A percentile compares a stretch with the other conserved stretches of the same genome.
phyloP scores from a whole-genome alignment of 2,888 invertebrate genomes.

The Hemaris fuciformis region DNA sequence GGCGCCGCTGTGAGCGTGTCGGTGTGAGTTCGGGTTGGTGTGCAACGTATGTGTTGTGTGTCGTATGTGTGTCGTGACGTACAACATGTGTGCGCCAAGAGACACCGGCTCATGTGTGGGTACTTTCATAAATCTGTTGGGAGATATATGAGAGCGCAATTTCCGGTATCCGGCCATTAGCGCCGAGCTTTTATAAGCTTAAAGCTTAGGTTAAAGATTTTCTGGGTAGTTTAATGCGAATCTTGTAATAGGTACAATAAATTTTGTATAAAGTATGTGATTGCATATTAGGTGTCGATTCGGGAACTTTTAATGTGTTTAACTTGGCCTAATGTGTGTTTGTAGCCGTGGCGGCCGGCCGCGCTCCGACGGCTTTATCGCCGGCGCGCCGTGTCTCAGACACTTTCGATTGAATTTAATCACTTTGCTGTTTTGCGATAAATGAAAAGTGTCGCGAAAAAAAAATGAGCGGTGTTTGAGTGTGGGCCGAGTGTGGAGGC shows the following conservation, averaged over 20 bases:
- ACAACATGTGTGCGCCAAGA: slow-evolving; percentile 49
- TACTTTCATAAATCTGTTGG: slow-evolving; percentile 95
- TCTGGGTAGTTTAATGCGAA: slow-evolving; percentile 82
- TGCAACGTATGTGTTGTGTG: slow-evolving; percentile 26
- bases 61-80: slow-evolving; percentile 46
- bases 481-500: slow-evolving; percentile 45
- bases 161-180: slow-evolving; percentile 95
- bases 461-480: slow-evolving; percentile 81
- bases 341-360: slow-evolving; percentile 36
- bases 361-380: slow-evolving; percentile 22
- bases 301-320: slow-evolving; percentile 80
- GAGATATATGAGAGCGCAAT: slow-evolving; percentile 95
- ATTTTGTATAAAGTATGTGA: slow-evolving; percentile 81
- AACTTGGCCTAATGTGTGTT: slow-evolving; percentile 78
- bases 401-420: slow-evolving; percentile 22
- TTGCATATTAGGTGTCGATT: slow-evolving; percentile 81
- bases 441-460: slow-evolving; percentile 47
- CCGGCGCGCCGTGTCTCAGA: slow-evolving; percentile 26
- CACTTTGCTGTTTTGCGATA: slow-evolving; percentile 32
- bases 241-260: slow-evolving; percentile 82
- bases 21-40: slow-evolving; percentile 37
- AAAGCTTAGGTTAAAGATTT: slow-evolving; percentile 82
- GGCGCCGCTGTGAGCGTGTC: slow-evolving; percentile 23
- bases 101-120: slow-evolving; percentile 81
- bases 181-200: slow-evolving; percentile 85